phyloP scores from a whole-genome alignment of 1,140 invertebrate species.

The Steinernema khuongi region DNA sequence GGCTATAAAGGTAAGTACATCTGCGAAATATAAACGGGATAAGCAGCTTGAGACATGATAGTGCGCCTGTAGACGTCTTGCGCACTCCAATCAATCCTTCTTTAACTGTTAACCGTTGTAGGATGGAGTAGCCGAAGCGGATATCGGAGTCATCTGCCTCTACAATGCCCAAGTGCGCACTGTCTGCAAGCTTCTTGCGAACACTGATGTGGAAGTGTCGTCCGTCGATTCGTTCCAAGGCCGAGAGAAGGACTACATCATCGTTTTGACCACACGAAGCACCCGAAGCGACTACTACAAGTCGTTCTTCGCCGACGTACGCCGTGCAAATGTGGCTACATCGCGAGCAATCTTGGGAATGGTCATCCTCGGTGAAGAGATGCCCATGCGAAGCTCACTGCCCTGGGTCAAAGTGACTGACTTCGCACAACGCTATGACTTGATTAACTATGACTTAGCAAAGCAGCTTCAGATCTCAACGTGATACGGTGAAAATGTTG shows the following conservation, averaged over 20 bases:
- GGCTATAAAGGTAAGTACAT: not conserved
- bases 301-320: not conserved
- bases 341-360: not conserved
- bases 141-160: not conserved
- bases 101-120: not conserved
- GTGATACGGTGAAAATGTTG: too few species aligned
- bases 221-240: conserved; percentile 8
- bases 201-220: not conserved
- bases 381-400: not conserved
- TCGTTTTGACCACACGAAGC: not conserved
- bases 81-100: too few species aligned
- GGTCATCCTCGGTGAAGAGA: not conserved
- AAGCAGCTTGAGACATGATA: too few species aligned
- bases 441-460: not conserved
- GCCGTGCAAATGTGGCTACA: not conserved
- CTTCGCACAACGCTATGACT: not conserved
- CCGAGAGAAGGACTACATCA: conserved; percentile 3
- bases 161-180: not conserved
- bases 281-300: not conserved
- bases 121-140: not conserved
- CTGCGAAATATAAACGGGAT: too few species aligned
- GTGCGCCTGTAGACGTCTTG: too few species aligned
- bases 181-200: not conserved
- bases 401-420: not conserved
- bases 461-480: too few species aligned